Conservation (phyloP, 53 echinoderm and acorn worm genomes). For the Holothuria leucospilota region DNA sequence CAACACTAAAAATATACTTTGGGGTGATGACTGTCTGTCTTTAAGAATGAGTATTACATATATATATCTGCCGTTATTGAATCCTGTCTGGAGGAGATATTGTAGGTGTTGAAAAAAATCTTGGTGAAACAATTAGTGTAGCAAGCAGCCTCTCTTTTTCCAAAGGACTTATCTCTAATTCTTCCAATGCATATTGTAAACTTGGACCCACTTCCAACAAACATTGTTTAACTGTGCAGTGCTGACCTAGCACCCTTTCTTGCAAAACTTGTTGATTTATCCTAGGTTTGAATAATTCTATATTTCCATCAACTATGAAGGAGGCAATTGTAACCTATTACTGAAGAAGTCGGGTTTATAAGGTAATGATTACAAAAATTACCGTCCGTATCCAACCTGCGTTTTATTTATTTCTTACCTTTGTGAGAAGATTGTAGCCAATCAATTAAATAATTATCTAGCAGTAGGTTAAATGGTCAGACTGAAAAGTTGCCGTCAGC, state of each 20-base stretch:
- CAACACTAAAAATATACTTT: no score
- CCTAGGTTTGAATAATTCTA: neutral
- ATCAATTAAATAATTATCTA: no score
- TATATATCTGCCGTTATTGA: constrained; percentile 26
- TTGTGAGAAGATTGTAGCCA: no score
- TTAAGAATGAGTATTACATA: neutral
- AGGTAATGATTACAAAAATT: neutral
- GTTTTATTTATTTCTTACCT: no score
- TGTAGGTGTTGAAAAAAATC: neutral
- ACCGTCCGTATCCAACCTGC: constrained; percentile 26
- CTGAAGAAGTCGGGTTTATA: constrained; percentile 16
- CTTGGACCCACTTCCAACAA: constrained; percentile 30
- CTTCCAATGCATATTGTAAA: constrained; percentile 25
- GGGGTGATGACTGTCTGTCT: no score
- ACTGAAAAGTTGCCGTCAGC: no score
- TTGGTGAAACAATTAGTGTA: neutral
- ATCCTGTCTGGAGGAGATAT: constrained; percentile 22
- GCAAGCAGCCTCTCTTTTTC: neutral
- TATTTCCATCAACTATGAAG: no score
- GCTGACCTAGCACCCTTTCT: constrained; percentile 8
- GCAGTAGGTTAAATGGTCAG: neutral
- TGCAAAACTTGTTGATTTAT: neutral
- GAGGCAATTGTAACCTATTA: neutral
- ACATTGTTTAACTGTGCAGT: neutral
- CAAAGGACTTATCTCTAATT: neutral